These are phyloP conservation scores for Spatulosminthurus flaviceps DNA, from an alignment of 2,888 invertebrate genomes.

Conservation along the genomic window DNA sequence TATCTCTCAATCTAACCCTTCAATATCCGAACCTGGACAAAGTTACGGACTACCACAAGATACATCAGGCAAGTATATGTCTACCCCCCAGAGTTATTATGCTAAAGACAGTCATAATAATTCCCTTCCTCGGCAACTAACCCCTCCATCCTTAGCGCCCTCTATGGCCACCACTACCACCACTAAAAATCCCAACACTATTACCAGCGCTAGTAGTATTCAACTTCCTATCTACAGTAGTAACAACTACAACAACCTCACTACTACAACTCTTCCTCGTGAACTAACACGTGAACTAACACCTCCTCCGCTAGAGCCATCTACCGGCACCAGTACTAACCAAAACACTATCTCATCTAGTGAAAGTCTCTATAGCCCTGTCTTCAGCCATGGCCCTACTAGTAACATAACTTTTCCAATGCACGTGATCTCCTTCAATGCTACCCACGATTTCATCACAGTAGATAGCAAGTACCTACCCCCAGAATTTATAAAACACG, in stretches of 20 bases:
- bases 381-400: conserved; percentile 35
- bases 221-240: neutral
- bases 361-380: conserved; percentile 38
- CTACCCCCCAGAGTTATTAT: conserved; percentile 47
- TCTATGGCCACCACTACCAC: conserved; percentile 18
- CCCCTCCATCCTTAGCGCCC: neutral
- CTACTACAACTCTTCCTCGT: no score
- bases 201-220: neutral
- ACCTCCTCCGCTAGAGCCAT: neutral
- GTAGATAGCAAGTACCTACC: conserved; percentile 44
- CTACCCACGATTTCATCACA: conserved; percentile 47
- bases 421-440: conserved; percentile 42
- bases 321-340: conserved; percentile 1
- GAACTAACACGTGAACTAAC: neutral
- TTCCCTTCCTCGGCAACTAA: conserved; percentile 37
- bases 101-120: conserved; percentile 54
- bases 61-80: conserved; percentile 46
- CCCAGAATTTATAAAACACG: conserved; percentile 42
- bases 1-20: conserved; percentile 35
- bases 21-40: conserved; percentile 44
- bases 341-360: conserved; percentile 38
- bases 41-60: conserved; percentile 41
- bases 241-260: neutral
- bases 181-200: neutral
- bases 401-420: conserved; percentile 46